Percentiles rank a stretch among this genome's conserved stretches.
Evolutionary conservation across 2,797 vertebrate species (phyloP).

Genomic region (Lerista edwardsae): DNA sequence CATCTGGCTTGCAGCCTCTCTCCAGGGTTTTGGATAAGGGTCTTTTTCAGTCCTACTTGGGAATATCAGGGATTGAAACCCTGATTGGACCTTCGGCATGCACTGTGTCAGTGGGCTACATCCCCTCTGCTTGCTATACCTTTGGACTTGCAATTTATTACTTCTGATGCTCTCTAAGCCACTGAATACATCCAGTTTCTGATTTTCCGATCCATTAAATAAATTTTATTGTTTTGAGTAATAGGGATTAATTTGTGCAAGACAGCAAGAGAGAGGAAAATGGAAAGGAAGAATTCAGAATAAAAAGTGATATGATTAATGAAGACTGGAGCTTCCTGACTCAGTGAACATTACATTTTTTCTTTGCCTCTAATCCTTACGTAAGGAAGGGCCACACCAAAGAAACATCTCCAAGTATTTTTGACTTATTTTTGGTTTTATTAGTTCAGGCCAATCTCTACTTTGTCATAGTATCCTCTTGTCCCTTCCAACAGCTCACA

Average conservation of each 20-base stretch:
- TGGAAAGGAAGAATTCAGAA: constrained; percentile 13
- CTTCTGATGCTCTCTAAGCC: not conserved
- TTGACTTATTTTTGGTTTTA: not conserved
- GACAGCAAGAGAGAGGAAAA: not conserved
- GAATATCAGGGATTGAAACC: no score
- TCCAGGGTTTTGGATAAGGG: no score
- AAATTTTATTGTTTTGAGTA: constrained; percentile 3
- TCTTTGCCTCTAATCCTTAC: constrained; percentile 33
- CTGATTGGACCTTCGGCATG: no score
- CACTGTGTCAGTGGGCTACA: no score
- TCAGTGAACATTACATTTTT: constrained; percentile 1
- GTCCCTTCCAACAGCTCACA: not conserved
- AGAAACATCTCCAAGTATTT: not conserved
- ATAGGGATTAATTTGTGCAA: not conserved
- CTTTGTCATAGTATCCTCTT: not conserved
- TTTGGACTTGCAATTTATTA: constrained; percentile 7
- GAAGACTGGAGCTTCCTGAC: constrained; percentile 34
- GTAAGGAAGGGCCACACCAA: constrained; percentile 31
- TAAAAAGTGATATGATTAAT: not conserved
- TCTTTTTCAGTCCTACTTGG: no score
- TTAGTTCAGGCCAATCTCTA: not conserved
- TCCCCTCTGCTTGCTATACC: not conserved
- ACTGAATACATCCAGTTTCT: constrained; percentile 4
- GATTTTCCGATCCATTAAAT: not conserved
- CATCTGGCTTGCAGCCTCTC: no score